Conservation (phyloP, 2,888 invertebrate genomes). For the Entomobrya proxima region DNA sequence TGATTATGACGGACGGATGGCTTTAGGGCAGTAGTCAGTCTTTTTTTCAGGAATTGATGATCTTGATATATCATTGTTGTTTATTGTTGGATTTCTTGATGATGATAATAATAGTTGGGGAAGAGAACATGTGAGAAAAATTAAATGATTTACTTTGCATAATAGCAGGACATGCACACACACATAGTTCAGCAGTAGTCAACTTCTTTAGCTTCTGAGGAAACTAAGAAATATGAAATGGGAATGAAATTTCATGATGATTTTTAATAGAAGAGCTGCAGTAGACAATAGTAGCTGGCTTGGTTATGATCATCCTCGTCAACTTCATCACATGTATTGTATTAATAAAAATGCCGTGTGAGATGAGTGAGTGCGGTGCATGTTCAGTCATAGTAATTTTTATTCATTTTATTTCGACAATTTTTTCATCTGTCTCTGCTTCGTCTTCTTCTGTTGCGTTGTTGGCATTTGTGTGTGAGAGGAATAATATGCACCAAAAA, state of each 20-base stretch:
- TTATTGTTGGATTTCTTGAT: slow-evolving; percentile 57
- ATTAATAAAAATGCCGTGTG: slow-evolving; percentile 39
- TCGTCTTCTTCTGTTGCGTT: slow-evolving; percentile 9
- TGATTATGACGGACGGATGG: slow-evolving; percentile 66
- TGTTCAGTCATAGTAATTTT: slow-evolving; percentile 38
- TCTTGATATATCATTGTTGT: slow-evolving; percentile 64
- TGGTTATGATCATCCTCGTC: slow-evolving; percentile 59
- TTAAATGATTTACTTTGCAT: slow-evolving; percentile 69
- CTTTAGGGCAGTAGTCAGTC: slow-evolving; percentile 67
- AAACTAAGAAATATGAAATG: slow-evolving; percentile 20
- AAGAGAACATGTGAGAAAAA: slow-evolving; percentile 67
- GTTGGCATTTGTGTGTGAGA: slow-evolving; percentile 20
- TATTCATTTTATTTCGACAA: slow-evolving; percentile 41
- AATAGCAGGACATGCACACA: slow-evolving; percentile 34
- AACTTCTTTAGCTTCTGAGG: slow-evolving; percentile 35
- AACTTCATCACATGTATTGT: slow-evolving; percentile 2
- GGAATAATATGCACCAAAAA: slow-evolving; percentile 40
- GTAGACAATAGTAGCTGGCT: slow-evolving; percentile 55
- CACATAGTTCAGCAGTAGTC: background rate
- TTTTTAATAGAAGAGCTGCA: background rate
- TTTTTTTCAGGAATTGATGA: slow-evolving; percentile 64
- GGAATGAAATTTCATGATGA: background rate
- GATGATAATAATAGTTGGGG: slow-evolving; percentile 62
- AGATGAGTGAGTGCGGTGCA: slow-evolving; percentile 36
- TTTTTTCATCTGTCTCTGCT: slow-evolving; percentile 60